Evolutionary conservation across 2,888 invertebrate species (phyloP), one percentile per base, ranked within the genome.

Genomic region (Miltochrista miniata): DNA sequence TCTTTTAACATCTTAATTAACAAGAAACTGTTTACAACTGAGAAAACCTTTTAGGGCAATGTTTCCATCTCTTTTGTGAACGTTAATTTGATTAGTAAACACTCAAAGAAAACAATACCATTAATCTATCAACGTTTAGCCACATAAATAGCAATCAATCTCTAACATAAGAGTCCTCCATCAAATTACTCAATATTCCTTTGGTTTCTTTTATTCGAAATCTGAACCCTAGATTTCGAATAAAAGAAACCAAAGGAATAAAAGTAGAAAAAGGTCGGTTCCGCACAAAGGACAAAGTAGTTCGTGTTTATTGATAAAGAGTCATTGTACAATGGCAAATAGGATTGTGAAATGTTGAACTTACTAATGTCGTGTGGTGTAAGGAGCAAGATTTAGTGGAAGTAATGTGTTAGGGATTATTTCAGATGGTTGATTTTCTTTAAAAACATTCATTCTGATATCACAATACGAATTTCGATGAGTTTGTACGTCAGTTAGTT

Each of bases 341-440:
- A 72, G 74, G 68, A 69, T 66, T 42, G 76, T 77, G 70, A 72
- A 75, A 80, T 81, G 80, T 79, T 68, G 61, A 74, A 68, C 68
- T 57, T 57, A 74, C 68, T 68, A 73, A 69, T 68, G 68, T 68
- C 49, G 12, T 51, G 15, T 46, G 51, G 51, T 34, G 13, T 12
- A 51, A 43, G 14, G 12, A 29, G 34, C 38, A 34, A 35, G 14
- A 43, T 46, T 10, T 29, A 14, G 29, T 7, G 11, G 12, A 1
- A 0, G 12, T 7, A 11, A 7, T 7, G 18, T 18, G 5, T 29
- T 0, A 9, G 29, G n/a, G 30, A 11, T 38, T 38, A 18, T 38
- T 38, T 38, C 15, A 12, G 12, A 11, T 24, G 3, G 18, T 24
- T 24, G 18, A 24, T 24, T 24, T 24, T 24, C 18, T 24, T 24